Evolutionary conservation across 1,140 invertebrate genomes (phyloP).

Genomic region (Hestina assimilis): DNA sequence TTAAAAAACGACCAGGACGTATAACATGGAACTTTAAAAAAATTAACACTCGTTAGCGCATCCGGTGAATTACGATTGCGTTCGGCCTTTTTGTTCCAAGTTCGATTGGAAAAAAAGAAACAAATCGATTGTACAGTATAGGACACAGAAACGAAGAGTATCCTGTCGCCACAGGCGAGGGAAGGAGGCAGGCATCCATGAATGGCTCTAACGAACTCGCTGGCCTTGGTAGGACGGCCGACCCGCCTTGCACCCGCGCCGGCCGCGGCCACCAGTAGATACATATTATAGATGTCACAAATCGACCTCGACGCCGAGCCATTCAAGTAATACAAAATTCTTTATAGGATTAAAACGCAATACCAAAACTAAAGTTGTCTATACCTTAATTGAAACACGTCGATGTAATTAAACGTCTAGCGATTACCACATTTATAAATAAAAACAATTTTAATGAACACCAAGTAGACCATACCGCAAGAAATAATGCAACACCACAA

Average conservation of each 20-base stretch:
- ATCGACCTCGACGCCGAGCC: neutral
- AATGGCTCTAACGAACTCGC: conserved; percentile 74
- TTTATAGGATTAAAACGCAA: neutral
- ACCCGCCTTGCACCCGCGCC: conserved; percentile 29
- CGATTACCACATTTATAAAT: neutral
- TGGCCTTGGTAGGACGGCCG: conserved; percentile 62
- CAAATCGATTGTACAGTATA: conserved; percentile 59
- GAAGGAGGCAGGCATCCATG: conserved; percentile 62
- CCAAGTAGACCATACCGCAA: conserved; percentile 17
- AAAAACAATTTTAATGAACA: conserved; percentile 22
- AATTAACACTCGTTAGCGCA: conserved; percentile 72
- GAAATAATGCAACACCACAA: conserved; percentile 38
- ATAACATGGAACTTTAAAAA: conserved; percentile 56
- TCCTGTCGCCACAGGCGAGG: conserved; percentile 55
- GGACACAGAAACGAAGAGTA: conserved; percentile 58
- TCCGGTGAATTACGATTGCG: conserved; percentile 73
- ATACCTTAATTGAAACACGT: neutral
- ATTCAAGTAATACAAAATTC: neutral
- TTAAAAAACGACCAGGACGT: conserved; percentile 62
- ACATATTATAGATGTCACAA: conserved; percentile 32
- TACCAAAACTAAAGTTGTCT: neutral
- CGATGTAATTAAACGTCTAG: too few relatives aligned
- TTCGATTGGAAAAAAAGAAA: conserved; percentile 54
- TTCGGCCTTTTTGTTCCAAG: conserved; percentile 51
- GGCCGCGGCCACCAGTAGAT: conserved; percentile 33